Evolutionary conservation across 92 coral and sea anemone genomes (phyloP).

Genomic region (Meandrina meandrites): DNA sequence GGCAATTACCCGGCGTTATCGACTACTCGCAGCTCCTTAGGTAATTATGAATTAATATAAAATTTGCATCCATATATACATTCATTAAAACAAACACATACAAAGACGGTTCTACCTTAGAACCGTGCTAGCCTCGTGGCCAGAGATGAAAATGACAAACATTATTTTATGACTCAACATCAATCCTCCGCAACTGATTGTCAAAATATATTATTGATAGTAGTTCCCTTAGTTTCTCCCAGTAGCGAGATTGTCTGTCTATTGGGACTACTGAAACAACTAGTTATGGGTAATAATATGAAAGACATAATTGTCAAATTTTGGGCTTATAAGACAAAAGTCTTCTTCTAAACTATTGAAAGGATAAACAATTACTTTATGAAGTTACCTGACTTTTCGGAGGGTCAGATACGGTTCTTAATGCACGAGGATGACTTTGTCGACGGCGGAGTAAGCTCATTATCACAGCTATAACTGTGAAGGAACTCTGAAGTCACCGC

Average conservation of each 20-base stretch:
- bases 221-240: too few relatives aligned
- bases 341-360: neutral
- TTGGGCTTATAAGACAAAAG: slow-evolving; percentile 4
- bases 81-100: neutral
- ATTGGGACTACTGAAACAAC: neutral
- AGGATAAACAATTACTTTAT: neutral
- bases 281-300: neutral
- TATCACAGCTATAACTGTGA: neutral
- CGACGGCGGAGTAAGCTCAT: slow-evolving; percentile 17
- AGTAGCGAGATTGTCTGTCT: too few relatives aligned
- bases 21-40: neutral
- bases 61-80: too few relatives aligned
- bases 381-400: slow-evolving; percentile 27
- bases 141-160: neutral
- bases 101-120: neutral
- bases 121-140: neutral
- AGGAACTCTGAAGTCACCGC: neutral
- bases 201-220: too few relatives aligned
- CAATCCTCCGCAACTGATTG: neutral
- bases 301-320: neutral
- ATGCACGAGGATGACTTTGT: slow-evolving; percentile 18
- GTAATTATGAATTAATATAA: neutral
- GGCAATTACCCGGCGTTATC: neutral
- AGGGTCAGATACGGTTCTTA: slow-evolving; percentile 14
- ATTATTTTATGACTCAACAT: neutral